Conservation (phyloP, 2,888 invertebrate genomes). For the Archips xylosteana region DNA sequence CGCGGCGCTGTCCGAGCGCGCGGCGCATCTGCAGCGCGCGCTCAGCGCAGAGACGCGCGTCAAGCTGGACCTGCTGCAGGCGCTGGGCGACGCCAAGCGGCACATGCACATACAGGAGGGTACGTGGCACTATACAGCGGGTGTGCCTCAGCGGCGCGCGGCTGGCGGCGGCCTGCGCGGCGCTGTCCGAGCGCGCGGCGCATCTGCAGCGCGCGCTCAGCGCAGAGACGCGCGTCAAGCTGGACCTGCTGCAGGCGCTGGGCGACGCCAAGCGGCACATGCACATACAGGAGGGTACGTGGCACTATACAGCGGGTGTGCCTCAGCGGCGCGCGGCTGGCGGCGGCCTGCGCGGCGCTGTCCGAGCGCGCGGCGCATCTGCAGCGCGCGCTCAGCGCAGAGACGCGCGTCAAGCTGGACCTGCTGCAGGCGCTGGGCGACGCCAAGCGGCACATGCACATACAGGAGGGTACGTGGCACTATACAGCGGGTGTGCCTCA, state of each 20-base stretch:
- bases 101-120: conserved; percentile 95
- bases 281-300: too few relatives aligned
- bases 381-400: conserved; percentile 97
- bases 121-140: conserved; percentile 85
- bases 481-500: conserved; percentile 91
- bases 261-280: too few relatives aligned
- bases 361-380: conserved; percentile 96
- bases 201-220: conserved; percentile 92
- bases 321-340: conserved; percentile 80
- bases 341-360: conserved; percentile 89
- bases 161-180: too few relatives aligned
- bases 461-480: conserved; percentile 89
- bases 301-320: too few relatives aligned
- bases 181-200: too few relatives aligned
- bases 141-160: conserved; percentile 95
- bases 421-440: conserved; percentile 98
- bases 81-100: conserved; percentile 97
- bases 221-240: too few relatives aligned
- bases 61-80: conserved; percentile 98
- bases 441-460: conserved; percentile 95
- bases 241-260: too few relatives aligned
- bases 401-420: conserved; percentile 99
- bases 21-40: conserved; percentile 95
- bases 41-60: conserved; percentile 98
- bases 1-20: conserved; percentile 95